Evolutionary conservation across 2,797 vertebrate species (phyloP).

Genomic region (Catharus ustulatus): DNA sequence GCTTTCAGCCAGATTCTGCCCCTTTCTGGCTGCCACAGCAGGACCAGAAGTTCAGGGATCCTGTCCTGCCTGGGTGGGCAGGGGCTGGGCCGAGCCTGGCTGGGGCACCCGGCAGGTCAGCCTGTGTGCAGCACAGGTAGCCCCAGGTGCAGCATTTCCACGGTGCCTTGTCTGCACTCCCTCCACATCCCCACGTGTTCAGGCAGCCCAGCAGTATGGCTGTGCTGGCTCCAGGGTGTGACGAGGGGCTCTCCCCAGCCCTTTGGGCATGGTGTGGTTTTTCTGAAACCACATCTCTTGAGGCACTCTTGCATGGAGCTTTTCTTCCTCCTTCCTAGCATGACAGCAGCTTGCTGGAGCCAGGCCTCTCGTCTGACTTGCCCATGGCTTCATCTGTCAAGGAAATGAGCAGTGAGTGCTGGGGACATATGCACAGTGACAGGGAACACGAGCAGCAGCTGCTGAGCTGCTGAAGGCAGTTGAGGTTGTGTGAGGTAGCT

Average conservation of each 20-base stretch:
- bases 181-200: not conserved
- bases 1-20: not conserved
- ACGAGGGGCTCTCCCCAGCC: constrained; percentile 16
- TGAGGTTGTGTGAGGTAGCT: not conserved
- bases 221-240: not conserved
- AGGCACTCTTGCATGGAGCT: not conserved
- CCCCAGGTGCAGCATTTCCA: not conserved
- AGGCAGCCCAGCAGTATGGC: not conserved
- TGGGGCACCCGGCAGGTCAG: fast-evolving
- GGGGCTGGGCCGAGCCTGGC: not conserved
- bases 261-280: not conserved
- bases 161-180: not conserved
- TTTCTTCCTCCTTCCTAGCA: not conserved
- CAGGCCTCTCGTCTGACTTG: not conserved
- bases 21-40: not conserved
- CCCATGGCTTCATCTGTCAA: not conserved
- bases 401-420: not conserved
- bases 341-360: not conserved
- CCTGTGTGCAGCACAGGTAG: not conserved
- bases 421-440: not conserved
- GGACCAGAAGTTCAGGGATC: not conserved
- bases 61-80: not conserved
- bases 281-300: not conserved
- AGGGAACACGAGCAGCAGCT: not conserved
- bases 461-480: not conserved